These are phyloP conservation scores for Idris sp. DNA, from an alignment of 1,140 invertebrate species.

Conservation along the genomic window DNA sequence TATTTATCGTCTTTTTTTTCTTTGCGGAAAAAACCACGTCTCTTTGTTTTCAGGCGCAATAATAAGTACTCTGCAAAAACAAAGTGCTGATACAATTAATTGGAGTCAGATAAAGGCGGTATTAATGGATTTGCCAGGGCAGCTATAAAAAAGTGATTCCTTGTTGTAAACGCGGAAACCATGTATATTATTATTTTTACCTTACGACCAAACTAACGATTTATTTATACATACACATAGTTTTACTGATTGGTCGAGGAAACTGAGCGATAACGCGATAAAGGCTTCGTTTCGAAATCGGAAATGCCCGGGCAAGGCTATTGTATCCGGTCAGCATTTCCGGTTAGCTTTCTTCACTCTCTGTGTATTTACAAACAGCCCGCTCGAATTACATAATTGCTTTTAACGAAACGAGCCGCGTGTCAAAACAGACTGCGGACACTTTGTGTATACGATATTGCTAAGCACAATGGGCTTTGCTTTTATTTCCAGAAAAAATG, in stretches of 20 bases:
- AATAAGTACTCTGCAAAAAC: constrained; percentile 12
- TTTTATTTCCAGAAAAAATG: no score
- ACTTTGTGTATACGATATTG: constrained; percentile 27
- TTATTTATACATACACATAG: no score
- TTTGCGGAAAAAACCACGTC: constrained; percentile 2
- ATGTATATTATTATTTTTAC: no score
- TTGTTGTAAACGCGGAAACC: no score
- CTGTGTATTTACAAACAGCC: constrained; percentile 39
- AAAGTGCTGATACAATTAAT: constrained; percentile 20
- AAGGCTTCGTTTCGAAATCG: constrained; percentile 40
- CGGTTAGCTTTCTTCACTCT: constrained; percentile 30
- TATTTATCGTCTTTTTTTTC: no score
- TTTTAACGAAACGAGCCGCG: constrained; percentile 19
- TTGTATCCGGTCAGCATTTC: constrained; percentile 47
- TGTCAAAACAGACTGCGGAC: constrained; percentile 34
- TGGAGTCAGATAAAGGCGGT: constrained; percentile 11
- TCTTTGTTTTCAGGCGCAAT: constrained; percentile 7
- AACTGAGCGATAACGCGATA: no score
- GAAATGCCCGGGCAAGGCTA: constrained; percentile 28
- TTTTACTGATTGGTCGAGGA: no score
- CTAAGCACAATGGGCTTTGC: no score
- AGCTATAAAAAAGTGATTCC: no score
- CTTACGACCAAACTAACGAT: no score
- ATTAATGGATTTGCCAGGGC: no score
- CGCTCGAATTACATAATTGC: constrained; percentile 37